Evolutionary conservation across 1,140 invertebrate species (phyloP).

Genomic region (Mercenaria mercenaria): DNA sequence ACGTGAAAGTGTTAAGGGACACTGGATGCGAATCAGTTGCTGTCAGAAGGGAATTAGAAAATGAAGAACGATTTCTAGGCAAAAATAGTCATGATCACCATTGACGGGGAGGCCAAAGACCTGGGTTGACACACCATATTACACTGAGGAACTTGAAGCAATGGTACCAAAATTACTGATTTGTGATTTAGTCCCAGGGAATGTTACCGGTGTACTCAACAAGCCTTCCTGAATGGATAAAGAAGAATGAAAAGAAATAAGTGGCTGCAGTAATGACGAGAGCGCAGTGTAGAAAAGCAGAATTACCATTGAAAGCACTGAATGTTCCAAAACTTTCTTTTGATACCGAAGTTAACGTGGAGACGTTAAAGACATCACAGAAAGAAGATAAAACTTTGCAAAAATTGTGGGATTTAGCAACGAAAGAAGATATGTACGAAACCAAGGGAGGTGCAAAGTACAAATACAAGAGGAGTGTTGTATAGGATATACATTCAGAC

Average conservation of each 20-base stretch:
- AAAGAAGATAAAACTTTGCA: no score
- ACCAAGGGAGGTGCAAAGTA: no score
- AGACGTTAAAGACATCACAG: no score
- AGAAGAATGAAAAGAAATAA: neutral
- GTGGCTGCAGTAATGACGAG: no score
- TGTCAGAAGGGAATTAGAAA: neutral
- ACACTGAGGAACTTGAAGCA: neutral
- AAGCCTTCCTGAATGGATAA: neutral
- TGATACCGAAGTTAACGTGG: no score
- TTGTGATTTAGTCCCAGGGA: neutral
- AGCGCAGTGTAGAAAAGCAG: no score
- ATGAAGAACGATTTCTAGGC: neutral
- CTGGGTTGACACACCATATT: neutral
- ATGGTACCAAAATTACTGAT: neutral
- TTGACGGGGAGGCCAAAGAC: neutral
- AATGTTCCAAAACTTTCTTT: no score
- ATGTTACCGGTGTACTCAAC: neutral
- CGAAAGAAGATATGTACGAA: no score
- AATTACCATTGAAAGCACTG: no score
- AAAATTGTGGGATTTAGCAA: no score
- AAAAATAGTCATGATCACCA: neutral
- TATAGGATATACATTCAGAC: no score
- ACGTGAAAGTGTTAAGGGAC: neutral
- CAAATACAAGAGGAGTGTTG: no score
- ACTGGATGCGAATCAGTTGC: neutral